These are phyloP conservation scores for Microtus oregoni DNA, from an alignment of 2,113 vertebrate genomes.

Conservation along the genomic window DNA sequence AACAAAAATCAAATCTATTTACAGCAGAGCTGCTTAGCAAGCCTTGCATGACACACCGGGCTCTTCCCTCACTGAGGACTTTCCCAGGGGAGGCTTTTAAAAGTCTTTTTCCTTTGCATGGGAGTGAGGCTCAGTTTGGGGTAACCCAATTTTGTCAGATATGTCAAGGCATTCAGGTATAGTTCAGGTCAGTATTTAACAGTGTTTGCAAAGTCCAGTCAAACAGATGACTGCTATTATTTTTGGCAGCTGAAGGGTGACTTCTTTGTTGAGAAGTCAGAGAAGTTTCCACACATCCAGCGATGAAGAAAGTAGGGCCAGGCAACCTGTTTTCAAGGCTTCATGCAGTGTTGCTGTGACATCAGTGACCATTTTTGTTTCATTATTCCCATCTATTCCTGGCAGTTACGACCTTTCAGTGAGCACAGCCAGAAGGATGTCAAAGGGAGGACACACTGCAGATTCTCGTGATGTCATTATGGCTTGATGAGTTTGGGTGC, in stretches of 20 bases:
- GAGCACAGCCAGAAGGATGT: constrained; percentile 10
- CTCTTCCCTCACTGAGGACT: not conserved
- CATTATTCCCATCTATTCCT: constrained; percentile 33
- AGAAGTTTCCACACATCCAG: constrained; percentile 41
- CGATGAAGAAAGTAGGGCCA: constrained; percentile 33
- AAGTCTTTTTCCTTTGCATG: constrained; percentile 41
- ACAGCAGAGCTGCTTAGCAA: not conserved
- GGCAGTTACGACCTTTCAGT: not conserved
- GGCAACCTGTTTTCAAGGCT: not conserved
- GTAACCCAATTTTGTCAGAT: constrained; percentile 66
- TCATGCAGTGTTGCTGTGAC: not conserved
- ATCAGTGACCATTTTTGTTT: not conserved
- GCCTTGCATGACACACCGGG: not conserved
- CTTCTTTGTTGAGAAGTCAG: constrained; percentile 37
- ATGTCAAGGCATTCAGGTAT: constrained; percentile 49
- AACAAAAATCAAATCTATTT: not conserved
- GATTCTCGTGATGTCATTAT: constrained; percentile 22
- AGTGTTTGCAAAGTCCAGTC: constrained; percentile 27
- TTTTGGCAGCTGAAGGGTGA: constrained; percentile 62
- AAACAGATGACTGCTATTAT: constrained; percentile 62
- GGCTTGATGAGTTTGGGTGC: not conserved
- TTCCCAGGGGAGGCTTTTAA: not conserved
- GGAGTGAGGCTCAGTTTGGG: not conserved
- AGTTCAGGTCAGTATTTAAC: constrained; percentile 54
- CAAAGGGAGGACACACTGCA: constrained; percentile 16